Conservation (phyloP, 2,113 vertebrate species). For the Microtus ochrogaster region DNA sequence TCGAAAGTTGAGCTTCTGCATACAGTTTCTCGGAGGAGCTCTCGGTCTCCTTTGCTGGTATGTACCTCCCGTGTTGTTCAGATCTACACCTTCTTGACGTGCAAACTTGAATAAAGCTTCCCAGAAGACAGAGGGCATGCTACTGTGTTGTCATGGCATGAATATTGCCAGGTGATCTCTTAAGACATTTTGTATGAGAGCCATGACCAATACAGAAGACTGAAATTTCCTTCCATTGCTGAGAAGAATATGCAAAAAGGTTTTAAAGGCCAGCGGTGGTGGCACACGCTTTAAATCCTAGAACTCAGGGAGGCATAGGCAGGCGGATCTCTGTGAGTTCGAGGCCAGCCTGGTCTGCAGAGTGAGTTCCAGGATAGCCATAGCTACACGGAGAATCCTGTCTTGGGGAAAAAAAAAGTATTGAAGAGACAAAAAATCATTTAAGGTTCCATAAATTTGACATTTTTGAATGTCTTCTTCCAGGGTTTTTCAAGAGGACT, state of each 20-base stretch:
- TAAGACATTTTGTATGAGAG: neutral
- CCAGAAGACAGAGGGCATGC: neutral
- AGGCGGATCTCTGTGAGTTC: too few species aligned
- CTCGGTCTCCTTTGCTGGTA: neutral
- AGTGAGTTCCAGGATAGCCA: too few species aligned
- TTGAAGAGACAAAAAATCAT: neutral
- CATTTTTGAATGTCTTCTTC: neutral
- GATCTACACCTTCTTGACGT: neutral
- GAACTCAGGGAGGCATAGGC: too few species aligned
- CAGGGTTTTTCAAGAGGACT: conserved; percentile 40
- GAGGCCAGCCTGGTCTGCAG: too few species aligned
- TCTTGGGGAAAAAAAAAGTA: accelerated
- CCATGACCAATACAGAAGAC: neutral
- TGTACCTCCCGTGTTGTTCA: neutral
- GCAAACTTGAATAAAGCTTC: conserved; percentile 41
- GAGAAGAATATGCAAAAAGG: conserved; percentile 11
- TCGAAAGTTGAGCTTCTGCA: neutral
- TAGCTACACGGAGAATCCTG: too few species aligned
- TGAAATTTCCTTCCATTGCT: neutral
- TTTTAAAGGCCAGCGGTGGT: neutral
- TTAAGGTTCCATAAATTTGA: neutral
- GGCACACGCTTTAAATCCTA: too few species aligned
- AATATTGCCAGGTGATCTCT: conserved; percentile 26
- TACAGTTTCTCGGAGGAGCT: neutral
- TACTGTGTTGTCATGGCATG: neutral